Evolutionary conservation across 2,888 invertebrate species (phyloP).

Genomic region (Pollenia labialis): DNA sequence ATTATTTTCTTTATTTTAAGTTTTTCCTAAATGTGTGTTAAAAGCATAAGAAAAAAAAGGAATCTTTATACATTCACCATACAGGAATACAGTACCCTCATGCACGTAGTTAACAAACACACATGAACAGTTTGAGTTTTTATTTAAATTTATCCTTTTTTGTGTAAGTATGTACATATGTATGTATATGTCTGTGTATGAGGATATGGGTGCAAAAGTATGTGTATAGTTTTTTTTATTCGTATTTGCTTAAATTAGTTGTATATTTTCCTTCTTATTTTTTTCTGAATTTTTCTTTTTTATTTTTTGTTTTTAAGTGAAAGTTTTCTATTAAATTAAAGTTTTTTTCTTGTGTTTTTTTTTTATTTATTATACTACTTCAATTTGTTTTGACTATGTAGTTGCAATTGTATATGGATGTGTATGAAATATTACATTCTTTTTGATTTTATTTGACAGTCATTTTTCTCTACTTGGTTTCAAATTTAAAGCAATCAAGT

Average conservation of each 20-base stretch:
- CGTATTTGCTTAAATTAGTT: conserved; percentile 71
- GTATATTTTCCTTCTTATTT: conserved; percentile 30
- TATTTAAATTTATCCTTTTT: conserved; percentile 66
- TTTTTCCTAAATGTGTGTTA: conserved; percentile 50
- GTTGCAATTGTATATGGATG: background rate
- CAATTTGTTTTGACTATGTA: background rate
- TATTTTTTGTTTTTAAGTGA: conserved; percentile 55
- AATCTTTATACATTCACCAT: background rate
- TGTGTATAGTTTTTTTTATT: conserved; percentile 27
- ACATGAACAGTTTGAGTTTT: conserved; percentile 43
- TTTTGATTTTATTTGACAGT: conserved; percentile 38
- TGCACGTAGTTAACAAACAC: conserved; percentile 48
- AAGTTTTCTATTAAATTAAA: conserved; percentile 63
- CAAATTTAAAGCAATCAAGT: conserved; percentile 56
- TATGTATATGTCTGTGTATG: background rate
- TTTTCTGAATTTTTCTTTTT: background rate
- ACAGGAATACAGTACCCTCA: conserved; percentile 31
- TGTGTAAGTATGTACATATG: background rate
- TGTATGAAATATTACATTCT: background rate
- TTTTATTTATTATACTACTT: conserved; percentile 15
- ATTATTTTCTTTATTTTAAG: conserved; percentile 41
- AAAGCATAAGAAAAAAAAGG: conserved; percentile 16
- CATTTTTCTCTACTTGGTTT: conserved; percentile 46
- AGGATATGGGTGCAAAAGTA: background rate
- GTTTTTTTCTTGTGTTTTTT: conserved; percentile 13